Evolutionary conservation across 37 sponge, comb jelly and placozoan genomes (phyloP), one percentile per base, ranked within the genome.

Genomic region (Chondrosia reniformis): DNA sequence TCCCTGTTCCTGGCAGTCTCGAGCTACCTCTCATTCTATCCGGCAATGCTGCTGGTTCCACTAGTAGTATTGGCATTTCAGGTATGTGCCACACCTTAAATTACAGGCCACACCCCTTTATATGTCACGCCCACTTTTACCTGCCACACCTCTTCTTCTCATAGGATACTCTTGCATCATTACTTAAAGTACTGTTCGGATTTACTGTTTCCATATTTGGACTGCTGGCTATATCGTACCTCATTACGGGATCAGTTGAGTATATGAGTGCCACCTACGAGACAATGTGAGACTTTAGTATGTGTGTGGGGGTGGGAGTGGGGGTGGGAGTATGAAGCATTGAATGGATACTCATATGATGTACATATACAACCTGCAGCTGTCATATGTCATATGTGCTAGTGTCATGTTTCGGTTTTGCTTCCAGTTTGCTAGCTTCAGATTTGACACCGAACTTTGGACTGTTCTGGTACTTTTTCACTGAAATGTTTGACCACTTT

Each of bases 381-480:
- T 63, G 24, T 63, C 27, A 9, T 63, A 63, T 63, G 31, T 63
- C 9, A 63, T 10, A 17, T 63, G 12, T 10, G 22, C n/a, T 63
- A 63, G n/a, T 9, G 9, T 22, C 24, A 30, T 67, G 13, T 9
- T 41, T 38, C 40, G 31, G 41, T 67, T 41, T 33, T 22, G 56
- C 39, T 45, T 44, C 34, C 78, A 87, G 88, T 10, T 69, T 87
- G 28, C 6, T 77, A 19, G 94, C 91, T 1, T 86, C 95, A 15
- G 99, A 98, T 78, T 84, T 83, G 45, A 90, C 93, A 6, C 99
- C 99, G 21, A 98, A 98, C 57, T 63, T 95, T 62, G 99, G 99
- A 36, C 86, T 95, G 19, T 95, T 95, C 76, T 98, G 99, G 99
- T 98, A 98, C 78, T 92, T 98, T 89, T 98, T 98, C 83, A 94